Base-by-base conservation (phyloP, 2,797 vertebrate species). In the Cossypha polioptera region DNA sequence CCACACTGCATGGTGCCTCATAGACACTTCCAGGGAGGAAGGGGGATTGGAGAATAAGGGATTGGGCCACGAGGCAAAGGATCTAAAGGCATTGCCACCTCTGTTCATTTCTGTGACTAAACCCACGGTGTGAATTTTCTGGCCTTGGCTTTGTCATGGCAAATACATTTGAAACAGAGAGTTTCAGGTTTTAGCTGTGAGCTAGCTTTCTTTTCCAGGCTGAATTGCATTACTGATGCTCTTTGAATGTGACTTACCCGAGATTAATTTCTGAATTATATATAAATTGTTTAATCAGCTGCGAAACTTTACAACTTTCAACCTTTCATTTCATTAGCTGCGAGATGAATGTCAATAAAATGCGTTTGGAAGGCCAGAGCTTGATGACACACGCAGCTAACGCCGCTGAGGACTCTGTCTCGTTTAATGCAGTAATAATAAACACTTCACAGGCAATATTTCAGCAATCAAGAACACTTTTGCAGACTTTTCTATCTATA, bases 221-320 rank as follows among this genome's bases (percentile, higher is more conserved):
- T 63, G 54, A 76, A 24, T 78, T 66, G 48, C n/a, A 1, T 90
- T 85, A 29, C 85, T 65, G 93, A 65, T 91, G 55, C 14, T 94
- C 67, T 96, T 76, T 82, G 66, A 92, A 84, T 76, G 63, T 50
- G 67, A 66, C 35, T 95, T 94, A 40, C 50, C 43, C 59, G 35
- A 92, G 90, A 95, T 94, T 94, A 92, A 88, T 95, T 92, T 92
- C 77, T 94, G 80, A 92, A 94, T 94, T 80, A 88, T 91, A 69
- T 72, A 94, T 93, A 76, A 95, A 94, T 91, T 91, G 83, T 91
- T 96, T 95, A 94, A 95, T 96, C 96, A 96, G 80, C 95, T 95
- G 92, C 51, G 59, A 94, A 96, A 95, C 85, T 86, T 92, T 75
- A 92, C 93, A 84, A 58, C 89, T 91, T 90, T 92, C 40, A 69